Percentiles rank a stretch among this genome's conserved stretches.
phyloP scores from a whole-genome alignment of 2,888 invertebrate genomes.

The Criorhina ranunculi region DNA sequence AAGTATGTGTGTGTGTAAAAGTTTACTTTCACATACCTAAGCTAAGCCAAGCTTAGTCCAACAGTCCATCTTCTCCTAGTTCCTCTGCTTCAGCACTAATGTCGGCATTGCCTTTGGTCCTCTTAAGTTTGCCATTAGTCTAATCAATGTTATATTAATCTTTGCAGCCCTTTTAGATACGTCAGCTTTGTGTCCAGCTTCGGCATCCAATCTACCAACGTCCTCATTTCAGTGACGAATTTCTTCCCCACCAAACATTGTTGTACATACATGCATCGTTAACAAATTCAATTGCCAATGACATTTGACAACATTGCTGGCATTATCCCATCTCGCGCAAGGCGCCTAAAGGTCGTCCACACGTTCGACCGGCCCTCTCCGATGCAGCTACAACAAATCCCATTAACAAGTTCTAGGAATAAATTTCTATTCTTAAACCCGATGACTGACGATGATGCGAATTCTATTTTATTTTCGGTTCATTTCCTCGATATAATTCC shows the following conservation, averaged over 20 bases:
- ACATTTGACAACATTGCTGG: conserved; percentile 33
- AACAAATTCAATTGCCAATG: conserved; percentile 36
- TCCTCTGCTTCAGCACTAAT: too few species aligned
- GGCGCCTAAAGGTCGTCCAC: conserved; percentile 66
- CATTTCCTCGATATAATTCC: conserved; percentile 59
- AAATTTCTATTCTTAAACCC: conserved; percentile 61
- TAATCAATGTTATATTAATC: too few species aligned
- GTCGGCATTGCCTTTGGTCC: too few species aligned
- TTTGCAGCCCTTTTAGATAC: too few species aligned
- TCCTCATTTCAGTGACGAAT: too few species aligned
- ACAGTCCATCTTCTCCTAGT: too few species aligned
- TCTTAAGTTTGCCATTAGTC: too few species aligned
- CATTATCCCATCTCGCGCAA: conserved; percentile 20
- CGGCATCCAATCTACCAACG: too few species aligned
- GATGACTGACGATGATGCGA: conserved; percentile 63
- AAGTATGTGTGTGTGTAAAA: too few species aligned
- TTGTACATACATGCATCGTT: background rate
- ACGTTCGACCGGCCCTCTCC: conserved; percentile 10
- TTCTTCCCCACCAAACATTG: conserved; percentile 3
- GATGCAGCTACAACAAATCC: conserved; percentile 44
- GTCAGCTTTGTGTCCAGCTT: too few species aligned
- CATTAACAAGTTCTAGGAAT: conserved; percentile 64
- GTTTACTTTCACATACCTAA: too few species aligned
- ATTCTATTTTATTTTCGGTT: conserved; percentile 60
- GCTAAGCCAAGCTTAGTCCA: too few species aligned